Conservation (phyloP, 2,888 invertebrate genomes). For the Ectobius pallidus region DNA sequence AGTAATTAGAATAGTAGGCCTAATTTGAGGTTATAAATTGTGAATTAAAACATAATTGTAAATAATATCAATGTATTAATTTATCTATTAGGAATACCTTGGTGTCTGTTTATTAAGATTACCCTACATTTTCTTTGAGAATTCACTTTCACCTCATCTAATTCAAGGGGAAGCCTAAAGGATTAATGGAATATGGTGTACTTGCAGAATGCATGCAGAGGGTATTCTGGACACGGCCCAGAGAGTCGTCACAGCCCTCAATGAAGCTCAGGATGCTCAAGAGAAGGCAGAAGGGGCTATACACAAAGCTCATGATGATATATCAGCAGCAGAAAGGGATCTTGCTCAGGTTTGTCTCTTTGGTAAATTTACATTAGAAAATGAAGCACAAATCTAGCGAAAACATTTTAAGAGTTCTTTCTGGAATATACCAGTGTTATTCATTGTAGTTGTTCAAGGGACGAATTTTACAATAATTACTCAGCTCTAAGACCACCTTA, state of each 20-base stretch:
- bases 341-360: slow-evolving; percentile 61
- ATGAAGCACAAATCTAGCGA: background rate
- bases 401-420: background rate
- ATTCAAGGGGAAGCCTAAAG: background rate
- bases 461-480: background rate
- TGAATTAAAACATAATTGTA: background rate
- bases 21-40: too few relatives aligned
- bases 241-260: slow-evolving; percentile 77
- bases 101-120: background rate
- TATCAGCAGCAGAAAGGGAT: slow-evolving; percentile 76
- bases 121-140: background rate
- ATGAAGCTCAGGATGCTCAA: slow-evolving; percentile 82
- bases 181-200: background rate
- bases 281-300: slow-evolving; percentile 82
- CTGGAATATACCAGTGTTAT: too few relatives aligned
- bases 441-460: background rate
- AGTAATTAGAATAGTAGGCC: too few relatives aligned
- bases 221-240: slow-evolving; percentile 73
- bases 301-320: slow-evolving; percentile 79
- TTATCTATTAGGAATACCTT: background rate
- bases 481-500: too few relatives aligned
- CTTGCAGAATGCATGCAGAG: slow-evolving; percentile 59
- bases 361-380: background rate
- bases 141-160: too few relatives aligned
- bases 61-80: background rate